A percentile compares a stretch with the other conserved stretches of the same genome.
phyloP scores from a whole-genome alignment of 2,888 invertebrate species.

The Prenolepis imparis region DNA sequence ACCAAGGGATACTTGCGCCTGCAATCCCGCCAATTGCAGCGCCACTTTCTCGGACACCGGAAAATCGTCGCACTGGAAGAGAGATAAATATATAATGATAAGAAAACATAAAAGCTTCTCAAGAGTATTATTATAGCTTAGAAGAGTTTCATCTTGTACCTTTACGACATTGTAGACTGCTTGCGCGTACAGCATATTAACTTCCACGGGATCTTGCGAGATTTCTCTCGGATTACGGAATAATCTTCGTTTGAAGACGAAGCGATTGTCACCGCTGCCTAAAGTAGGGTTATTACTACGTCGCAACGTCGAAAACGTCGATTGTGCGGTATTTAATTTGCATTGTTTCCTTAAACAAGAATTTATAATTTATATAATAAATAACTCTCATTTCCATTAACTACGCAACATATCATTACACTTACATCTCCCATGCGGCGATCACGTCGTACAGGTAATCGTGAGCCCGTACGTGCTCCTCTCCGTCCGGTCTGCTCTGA shows the following conservation, averaged over 20 bases:
- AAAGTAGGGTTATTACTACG: conserved; percentile 89
- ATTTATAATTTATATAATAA: conserved; percentile 18
- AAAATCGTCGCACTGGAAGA: conserved; percentile 95
- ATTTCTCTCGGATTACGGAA: conserved; percentile 96
- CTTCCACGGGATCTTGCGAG: conserved; percentile 98
- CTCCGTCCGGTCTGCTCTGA: conserved; percentile 94
- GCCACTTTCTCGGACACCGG: conserved; percentile 98
- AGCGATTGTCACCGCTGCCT: conserved; percentile 95
- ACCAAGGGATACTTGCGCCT: conserved; percentile 97
- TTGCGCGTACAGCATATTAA: conserved; percentile 97
- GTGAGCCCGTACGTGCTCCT: conserved; percentile 96
- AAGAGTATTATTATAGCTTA: background rate
- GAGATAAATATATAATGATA: conserved; percentile 1
- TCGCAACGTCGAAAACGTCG: conserved; percentile 87
- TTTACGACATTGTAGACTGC: conserved; percentile 98
- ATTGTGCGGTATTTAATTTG: conserved; percentile 87
- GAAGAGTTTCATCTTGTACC: conserved; percentile 87
- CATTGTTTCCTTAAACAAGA: conserved; percentile 87
- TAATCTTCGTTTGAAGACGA: conserved; percentile 96
- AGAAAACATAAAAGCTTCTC: background rate
- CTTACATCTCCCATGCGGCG: conserved; percentile 97
- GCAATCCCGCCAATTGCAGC: conserved; percentile 96
- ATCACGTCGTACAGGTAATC: conserved; percentile 98
- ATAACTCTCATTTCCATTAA: background rate
- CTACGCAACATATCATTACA: conserved; percentile 68